Evolutionary conservation across 1,140 invertebrate genomes (phyloP), one percentile per base, ranked within the genome.

Genomic region (Drosophila rhopaloa): DNA sequence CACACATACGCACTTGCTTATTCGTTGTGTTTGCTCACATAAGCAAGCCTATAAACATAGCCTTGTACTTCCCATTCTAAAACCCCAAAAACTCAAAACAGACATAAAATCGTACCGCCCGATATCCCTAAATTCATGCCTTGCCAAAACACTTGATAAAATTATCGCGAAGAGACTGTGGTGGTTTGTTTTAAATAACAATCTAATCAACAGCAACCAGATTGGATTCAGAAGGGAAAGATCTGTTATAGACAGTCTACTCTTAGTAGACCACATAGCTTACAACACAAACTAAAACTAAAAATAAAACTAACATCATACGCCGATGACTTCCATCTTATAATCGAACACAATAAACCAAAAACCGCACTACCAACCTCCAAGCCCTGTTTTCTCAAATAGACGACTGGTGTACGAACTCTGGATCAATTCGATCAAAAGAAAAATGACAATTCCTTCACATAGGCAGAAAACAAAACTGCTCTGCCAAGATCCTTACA

Each of bases 311-410:
- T n/a, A n/a, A n/a, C n/a, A n/a, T n/a, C n/a, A n/a, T n/a, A n/a
- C n/a, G n/a, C n/a, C n/a, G n/a, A n/a, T n/a, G n/a, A n/a, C n/a
- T n/a, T n/a, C n/a, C 38, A 40, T 40, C 38, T 40, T 40, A 40
- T 40, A 40, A 40, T 40, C 38, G 38, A 41, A 41, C 40, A 41
- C 40, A 41, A 41, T 41, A 41, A 41, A 41, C 40, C 14, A 41
- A 41, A 41, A 41, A 41, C 40, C 40, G n/a, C 40, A 41, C 40
- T 14, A n/a, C 40, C 40, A 14, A 41, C 40, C 40, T n/a, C 5
- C 40, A 41, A 41, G 7, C 40, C 13, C 40, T 41, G 40, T 41
- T 41, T 41, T 41, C 40, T n/a, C 40, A 41, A 41, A 41, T 41
- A 41, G 40, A 41, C 40, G n/a, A 41, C 40, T 41, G 40, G 40